Percentiles rank a stretch among this genome's conserved stretches.
Evolutionary conservation across 2,888 invertebrate species (phyloP).

Genomic region (Podotricha telesiphe): DNA sequence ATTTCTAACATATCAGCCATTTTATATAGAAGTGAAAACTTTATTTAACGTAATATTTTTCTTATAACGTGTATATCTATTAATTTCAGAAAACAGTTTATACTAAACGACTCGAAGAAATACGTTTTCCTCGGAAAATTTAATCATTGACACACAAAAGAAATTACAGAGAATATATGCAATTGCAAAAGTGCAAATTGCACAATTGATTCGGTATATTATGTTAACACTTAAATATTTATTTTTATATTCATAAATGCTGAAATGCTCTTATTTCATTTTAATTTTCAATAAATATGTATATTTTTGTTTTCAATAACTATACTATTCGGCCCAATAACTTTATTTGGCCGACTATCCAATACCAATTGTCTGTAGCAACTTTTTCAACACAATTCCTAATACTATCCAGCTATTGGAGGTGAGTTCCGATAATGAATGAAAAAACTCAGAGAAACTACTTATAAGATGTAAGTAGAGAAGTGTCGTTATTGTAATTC

Average conservation of each 20-base stretch:
- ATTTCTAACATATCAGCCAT: conserved; percentile 82
- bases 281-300: no score
- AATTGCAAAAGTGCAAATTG: background rate
- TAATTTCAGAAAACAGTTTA: background rate
- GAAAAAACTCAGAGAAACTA: no score
- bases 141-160: conserved; percentile 1
- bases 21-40: conserved; percentile 9
- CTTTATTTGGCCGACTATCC: no score
- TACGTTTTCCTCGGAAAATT: background rate
- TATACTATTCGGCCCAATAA: no score
- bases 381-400: no score
- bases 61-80: background rate
- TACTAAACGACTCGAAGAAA: background rate
- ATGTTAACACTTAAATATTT: background rate
- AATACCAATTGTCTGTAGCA: no score
- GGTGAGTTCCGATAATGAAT: no score
- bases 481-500: no score
- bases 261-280: background rate
- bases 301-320: no score
- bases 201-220: background rate
- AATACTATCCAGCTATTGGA: no score
- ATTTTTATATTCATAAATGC: background rate
- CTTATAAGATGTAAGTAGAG: no score
- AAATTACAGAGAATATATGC: background rate
- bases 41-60: background rate